Conservation (phyloP, 2,113 vertebrate genomes). For the Bagarius yarrelli region DNA sequence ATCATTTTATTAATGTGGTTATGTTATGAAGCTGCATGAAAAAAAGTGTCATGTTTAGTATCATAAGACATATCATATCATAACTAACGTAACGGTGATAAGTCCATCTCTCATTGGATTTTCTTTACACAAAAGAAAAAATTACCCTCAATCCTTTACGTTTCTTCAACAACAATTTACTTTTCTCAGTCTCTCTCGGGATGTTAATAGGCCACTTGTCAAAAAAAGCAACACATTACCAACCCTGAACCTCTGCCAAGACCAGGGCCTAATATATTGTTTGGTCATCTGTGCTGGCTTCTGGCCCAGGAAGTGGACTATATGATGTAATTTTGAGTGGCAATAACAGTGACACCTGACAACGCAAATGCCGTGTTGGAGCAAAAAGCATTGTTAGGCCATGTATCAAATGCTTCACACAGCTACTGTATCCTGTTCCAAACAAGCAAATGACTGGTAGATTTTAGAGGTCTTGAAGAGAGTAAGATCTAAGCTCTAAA, state of each 20-base stretch:
- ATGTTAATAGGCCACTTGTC: conserved; percentile 28
- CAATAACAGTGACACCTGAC: conserved; percentile 37
- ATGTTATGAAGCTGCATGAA: neutral
- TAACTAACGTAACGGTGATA: neutral
- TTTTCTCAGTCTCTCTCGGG: conserved; percentile 1
- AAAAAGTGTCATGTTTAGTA: neutral
- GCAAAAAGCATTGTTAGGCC: neutral
- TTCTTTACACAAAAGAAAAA: neutral
- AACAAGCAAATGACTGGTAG: conserved; percentile 20
- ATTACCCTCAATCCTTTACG: neutral
- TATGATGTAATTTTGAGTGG: conserved; percentile 31
- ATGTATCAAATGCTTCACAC: neutral
- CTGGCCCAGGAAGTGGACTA: conserved; percentile 36
- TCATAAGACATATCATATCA: neutral
- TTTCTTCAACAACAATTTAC: conserved; percentile 3
- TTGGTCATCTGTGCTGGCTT: conserved; percentile 32
- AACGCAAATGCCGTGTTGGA: conserved; percentile 16
- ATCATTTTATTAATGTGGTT: conserved; percentile 2
- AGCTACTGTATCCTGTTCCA: conserved; percentile 22
- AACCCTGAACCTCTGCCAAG: conserved; percentile 20
- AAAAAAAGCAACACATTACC: conserved; percentile 31
- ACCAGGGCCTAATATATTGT: conserved; percentile 3
- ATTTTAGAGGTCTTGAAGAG: neutral
- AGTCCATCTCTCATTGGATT: neutral
- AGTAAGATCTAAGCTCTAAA: conserved; percentile 13